Evolutionary conservation across 2,888 invertebrate species (phyloP).

Genomic region (Steinernema hermaphroditum): DNA sequence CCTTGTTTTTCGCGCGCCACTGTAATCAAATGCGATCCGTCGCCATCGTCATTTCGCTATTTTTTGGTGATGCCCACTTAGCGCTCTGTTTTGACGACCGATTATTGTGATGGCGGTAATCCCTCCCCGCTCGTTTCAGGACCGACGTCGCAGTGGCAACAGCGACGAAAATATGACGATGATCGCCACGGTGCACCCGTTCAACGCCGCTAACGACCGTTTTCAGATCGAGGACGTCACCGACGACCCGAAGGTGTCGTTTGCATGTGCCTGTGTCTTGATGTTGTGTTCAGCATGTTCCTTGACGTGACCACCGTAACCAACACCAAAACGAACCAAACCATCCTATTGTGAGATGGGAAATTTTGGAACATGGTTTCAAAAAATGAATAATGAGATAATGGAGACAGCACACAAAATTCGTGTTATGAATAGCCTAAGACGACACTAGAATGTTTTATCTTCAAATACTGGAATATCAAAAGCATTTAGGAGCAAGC

Average conservation of each 20-base stretch:
- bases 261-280: no score
- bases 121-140: neutral
- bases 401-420: no score
- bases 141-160: neutral
- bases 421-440: no score
- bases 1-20: slow-evolving; percentile 1
- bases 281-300: slow-evolving; percentile 21
- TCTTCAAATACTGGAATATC: no score
- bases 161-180: slow-evolving; percentile 43
- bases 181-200: slow-evolving; percentile 53
- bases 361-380: no score
- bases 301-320: neutral
- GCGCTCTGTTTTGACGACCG: neutral
- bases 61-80: neutral
- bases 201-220: slow-evolving; percentile 41
- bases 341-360: no score
- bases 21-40: neutral
- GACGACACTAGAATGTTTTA: no score
- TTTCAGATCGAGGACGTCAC: slow-evolving; percentile 61
- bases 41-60: neutral
- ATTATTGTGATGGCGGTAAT: no score
- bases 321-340: no score
- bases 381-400: no score
- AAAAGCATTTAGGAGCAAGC: no score
- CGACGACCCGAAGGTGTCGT: slow-evolving; percentile 55